Percentiles rank a stretch among this genome's conserved stretches.
These are phyloP conservation scores for Sylvicola fuscatus DNA, from an alignment of 2,888 invertebrate species.

Conservation along the genomic window DNA sequence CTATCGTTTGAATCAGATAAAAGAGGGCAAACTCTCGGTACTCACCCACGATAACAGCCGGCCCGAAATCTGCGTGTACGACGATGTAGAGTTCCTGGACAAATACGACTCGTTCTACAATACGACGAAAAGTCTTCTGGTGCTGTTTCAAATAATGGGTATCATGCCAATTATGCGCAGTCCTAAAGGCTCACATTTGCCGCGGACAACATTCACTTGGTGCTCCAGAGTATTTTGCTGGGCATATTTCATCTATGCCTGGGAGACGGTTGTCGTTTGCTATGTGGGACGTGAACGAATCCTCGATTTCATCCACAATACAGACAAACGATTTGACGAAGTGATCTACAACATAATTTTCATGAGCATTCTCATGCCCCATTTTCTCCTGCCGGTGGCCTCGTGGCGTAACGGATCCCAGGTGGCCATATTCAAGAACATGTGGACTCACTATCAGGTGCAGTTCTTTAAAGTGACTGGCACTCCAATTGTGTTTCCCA, in stretches of 20 bases:
- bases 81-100: constrained; percentile 36
- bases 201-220: constrained; percentile 39
- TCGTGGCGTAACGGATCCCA: constrained; percentile 50
- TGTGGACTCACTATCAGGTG: constrained; percentile 60
- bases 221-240: constrained; percentile 43
- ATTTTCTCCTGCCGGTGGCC: constrained; percentile 43
- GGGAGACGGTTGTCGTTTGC: constrained; percentile 36
- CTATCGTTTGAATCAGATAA: constrained; percentile 14
- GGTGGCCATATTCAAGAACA: constrained; percentile 54
- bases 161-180: constrained; percentile 54
- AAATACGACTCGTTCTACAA: constrained; percentile 48
- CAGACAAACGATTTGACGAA: constrained; percentile 49
- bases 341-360: constrained; percentile 56
- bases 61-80: constrained; percentile 20
- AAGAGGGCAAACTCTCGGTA: constrained; percentile 2
- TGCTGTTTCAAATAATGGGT: constrained; percentile 54
- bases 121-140: constrained; percentile 45
- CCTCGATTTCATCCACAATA: constrained; percentile 30
- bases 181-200: constrained; percentile 27
- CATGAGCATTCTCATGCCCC: constrained; percentile 46
- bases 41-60: constrained; percentile 19
- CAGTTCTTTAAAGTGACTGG: constrained; percentile 36
- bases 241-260: constrained; percentile 39
- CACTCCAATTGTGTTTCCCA: constrained; percentile 41
- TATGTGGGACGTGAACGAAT: constrained; percentile 32